phyloP scores from a whole-genome alignment of 2,797 vertebrate species.

The Sorex maritimensis region DNA sequence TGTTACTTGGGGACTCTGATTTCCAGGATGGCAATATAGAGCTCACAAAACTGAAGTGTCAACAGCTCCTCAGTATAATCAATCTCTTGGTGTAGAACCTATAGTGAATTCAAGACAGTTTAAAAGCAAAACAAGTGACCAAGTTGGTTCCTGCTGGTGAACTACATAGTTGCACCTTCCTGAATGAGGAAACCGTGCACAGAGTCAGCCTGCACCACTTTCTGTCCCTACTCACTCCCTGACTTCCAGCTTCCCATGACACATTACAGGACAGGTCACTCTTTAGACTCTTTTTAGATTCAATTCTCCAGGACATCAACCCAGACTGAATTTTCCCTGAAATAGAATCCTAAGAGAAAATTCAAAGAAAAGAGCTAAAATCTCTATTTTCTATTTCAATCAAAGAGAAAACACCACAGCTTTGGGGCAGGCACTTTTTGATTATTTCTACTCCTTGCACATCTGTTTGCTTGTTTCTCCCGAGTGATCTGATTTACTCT shows the following conservation, averaged over 20 bases:
- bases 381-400: neutral
- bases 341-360: neutral
- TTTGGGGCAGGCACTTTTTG: neutral
- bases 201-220: neutral
- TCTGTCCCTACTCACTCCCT: neutral
- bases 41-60: neutral
- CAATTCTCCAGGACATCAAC: neutral
- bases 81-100: neutral
- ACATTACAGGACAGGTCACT: neutral
- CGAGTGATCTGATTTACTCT: neutral
- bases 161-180: neutral
- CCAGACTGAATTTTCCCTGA: neutral
- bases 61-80: neutral
- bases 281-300: neutral
- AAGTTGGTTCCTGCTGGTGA: neutral
- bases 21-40: slow-evolving; percentile 27
- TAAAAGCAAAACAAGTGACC: neutral
- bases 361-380: neutral
- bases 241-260: neutral
- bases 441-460: too few species aligned
- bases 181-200: neutral
- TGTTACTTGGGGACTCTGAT: neutral
- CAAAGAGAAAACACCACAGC: neutral
- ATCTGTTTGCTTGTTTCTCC: neutral
- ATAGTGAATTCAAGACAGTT: neutral